Conservation (phyloP, 1,140 invertebrate genomes). For the Drosophila kikkawai region DNA sequence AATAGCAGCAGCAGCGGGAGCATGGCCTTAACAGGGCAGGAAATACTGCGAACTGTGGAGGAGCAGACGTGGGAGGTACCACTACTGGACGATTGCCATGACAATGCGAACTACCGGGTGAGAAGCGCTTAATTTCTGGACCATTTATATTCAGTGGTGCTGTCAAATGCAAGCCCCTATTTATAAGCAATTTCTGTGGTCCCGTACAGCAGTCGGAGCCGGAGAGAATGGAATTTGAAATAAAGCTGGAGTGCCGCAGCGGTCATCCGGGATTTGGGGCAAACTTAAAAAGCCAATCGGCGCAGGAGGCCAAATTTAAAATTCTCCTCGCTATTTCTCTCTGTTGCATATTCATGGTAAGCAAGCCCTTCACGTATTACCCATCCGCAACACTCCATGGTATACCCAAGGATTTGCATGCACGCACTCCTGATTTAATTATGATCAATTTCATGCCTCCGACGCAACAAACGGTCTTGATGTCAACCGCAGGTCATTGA, state of each 20-base stretch:
- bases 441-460: conserved; percentile 61
- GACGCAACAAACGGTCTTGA: conserved; percentile 20
- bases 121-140: conserved; percentile 19
- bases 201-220: conserved; percentile 51
- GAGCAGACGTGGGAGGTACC: conserved; percentile 78
- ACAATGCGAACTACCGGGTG: conserved; percentile 42
- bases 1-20: conserved; percentile 28
- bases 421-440: conserved; percentile 54
- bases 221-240: conserved; percentile 20
- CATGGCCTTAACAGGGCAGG: neutral
- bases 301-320: conserved; percentile 87
- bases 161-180: conserved; percentile 30
- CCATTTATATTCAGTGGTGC: conserved; percentile 54
- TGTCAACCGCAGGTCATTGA: conserved; percentile 87
- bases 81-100: conserved; percentile 49
- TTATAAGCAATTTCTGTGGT: conserved; percentile 62
- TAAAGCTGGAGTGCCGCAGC: conserved; percentile 47
- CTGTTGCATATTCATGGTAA: conserved; percentile 89
- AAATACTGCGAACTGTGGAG: conserved; percentile 41
- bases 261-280: conserved; percentile 66
- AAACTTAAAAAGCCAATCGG: conserved; percentile 85
- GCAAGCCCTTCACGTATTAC: conserved; percentile 30
- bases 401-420: neutral
- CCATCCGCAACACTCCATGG: conserved; percentile 2
- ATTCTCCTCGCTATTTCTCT: conserved; percentile 87